phyloP scores from a whole-genome alignment of 2,113 vertebrate species.

The Eulemur macaco region DNA sequence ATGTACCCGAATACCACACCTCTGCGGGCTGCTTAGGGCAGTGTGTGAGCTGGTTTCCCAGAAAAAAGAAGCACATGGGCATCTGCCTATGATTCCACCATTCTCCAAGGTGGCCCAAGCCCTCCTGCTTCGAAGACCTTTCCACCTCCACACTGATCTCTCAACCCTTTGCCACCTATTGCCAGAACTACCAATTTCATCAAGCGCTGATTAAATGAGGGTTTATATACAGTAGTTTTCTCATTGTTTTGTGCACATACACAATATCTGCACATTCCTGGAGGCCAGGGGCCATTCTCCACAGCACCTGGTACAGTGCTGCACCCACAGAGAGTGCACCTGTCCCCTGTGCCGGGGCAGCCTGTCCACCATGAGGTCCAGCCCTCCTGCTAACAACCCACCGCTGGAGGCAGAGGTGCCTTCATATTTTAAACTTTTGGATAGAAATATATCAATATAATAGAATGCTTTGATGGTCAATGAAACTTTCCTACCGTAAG shows the following conservation, averaged over 20 bases:
- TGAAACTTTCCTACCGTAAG: neutral
- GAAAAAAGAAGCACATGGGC: neutral
- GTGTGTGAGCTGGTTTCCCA: neutral
- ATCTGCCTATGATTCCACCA: neutral
- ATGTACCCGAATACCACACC: rapidly evolving
- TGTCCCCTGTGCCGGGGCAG: neutral
- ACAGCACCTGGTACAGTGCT: neutral
- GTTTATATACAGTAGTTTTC: neutral
- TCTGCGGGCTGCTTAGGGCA: neutral
- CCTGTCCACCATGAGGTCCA: neutral
- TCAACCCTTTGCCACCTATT: neutral
- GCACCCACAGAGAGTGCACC: neutral
- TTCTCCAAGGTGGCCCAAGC: neutral
- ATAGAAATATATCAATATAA: neutral
- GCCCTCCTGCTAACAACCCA: neutral
- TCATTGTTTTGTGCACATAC: neutral
- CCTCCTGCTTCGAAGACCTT: neutral
- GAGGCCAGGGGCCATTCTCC: neutral
- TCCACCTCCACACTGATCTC: neutral
- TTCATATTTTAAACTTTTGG: neutral
- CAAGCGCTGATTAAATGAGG: neutral
- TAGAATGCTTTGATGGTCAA: neutral
- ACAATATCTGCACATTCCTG: neutral
- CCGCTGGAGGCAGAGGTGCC: neutral
- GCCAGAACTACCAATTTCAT: neutral